Base-by-base conservation (phyloP, 1,140 invertebrate genomes). In the Agrypnia vestita region DNA sequence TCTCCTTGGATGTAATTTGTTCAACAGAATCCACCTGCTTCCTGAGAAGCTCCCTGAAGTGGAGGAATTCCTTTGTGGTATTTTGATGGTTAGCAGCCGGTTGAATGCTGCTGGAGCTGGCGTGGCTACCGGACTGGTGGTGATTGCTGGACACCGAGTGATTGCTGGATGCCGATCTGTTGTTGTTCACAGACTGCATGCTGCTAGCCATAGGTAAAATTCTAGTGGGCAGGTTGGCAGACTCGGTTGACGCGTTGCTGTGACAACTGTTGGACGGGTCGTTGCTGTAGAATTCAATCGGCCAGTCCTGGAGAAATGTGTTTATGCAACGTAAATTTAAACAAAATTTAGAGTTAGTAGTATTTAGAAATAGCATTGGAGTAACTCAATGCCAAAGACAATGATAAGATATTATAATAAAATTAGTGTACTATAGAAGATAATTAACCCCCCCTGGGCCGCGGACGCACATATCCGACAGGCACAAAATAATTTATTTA, bases 21-120 rank as follows among this genome's bases (percentile, higher is more conserved):
- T 72, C 69, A 15, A 46, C 62, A 9, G 25, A 43, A 9, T 49
- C 44, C 1, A 88, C 83, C 61, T 89, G 87, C 3, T 87, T 85
- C 73, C 87, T 86, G 25, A 90, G 47, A 17, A 89, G 69, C 59
- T 88, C 86, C 10, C 87, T 78, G 82, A 86, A 88, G 79, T 88
- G 86, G 35, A 85, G 75, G 69, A 87, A 76, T 19, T 77, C 73
- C 56, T 71, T 79, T 10, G 64, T 53, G 47, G 49, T 21, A 19
- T n/a, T n/a, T 17, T 76, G 49, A 8, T 73, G 53, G 21, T 53
- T 44, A 12, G 51, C 12, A 11, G 55, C 47, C n/a, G 17, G 9
- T 13, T 25, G 3, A 13, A n/a, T 43, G 59, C 8, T n/a, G 4
- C 44, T 44, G 43, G 15, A 12, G 56, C 74, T 4, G 7, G 55